phyloP scores from a whole-genome alignment of 2,797 vertebrate species.

The Euthynnus affinis region DNA sequence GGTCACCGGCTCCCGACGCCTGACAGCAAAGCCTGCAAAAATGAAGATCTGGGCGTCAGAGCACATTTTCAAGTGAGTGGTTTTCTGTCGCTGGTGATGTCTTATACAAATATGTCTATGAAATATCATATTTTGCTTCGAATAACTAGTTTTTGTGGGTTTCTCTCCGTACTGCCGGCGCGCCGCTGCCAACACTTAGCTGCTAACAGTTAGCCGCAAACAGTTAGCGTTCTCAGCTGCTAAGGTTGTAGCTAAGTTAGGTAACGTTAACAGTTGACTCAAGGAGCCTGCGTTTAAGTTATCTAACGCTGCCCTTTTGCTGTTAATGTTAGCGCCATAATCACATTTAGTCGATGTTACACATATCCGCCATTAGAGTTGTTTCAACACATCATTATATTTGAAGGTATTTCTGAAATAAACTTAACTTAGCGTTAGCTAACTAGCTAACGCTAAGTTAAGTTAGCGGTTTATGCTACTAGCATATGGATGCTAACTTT shows the following conservation, averaged over 20 bases:
- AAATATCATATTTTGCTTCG: not conserved
- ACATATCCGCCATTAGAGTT: not conserved
- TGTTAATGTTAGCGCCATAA: not conserved
- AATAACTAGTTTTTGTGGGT: not conserved
- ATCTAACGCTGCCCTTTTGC: not conserved
- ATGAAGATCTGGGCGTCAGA: conserved; percentile 99
- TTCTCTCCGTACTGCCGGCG: not conserved
- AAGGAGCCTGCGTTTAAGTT: not conserved
- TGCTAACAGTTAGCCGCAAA: conserved; percentile 34
- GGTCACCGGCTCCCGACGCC: conserved; percentile 60
- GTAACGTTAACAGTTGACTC: conserved; percentile 46
- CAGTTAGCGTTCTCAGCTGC: conserved; percentile 23
- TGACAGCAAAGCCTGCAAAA: conserved; percentile 57
- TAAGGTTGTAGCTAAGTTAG: conserved; percentile 46
- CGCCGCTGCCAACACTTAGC: not conserved
- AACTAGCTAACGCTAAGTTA: no score
- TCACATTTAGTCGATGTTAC: not conserved
- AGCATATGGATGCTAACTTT: not conserved
- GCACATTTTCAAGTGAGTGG: conserved; percentile 94
- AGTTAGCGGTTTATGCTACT: no score
- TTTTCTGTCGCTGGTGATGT: not conserved
- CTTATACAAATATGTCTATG: fast-evolving
- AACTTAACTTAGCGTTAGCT: no score
- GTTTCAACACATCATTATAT: no score
- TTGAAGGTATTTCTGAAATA: no score